Conservation (phyloP, 2,797 vertebrate genomes). For the Cynodonichthys magdalenae region DNA sequence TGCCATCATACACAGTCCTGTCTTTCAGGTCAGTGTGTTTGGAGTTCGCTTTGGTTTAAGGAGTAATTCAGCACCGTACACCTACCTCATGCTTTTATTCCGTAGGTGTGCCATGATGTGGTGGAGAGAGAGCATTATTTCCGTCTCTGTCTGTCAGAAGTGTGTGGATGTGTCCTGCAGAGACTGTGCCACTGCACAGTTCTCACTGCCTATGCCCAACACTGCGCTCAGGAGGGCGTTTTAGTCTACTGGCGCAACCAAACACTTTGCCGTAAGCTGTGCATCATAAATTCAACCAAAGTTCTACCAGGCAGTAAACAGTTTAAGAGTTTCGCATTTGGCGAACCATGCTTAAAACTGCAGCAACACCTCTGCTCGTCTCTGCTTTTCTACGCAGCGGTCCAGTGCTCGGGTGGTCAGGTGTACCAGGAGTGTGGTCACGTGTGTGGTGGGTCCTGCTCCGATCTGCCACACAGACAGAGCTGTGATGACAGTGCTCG, state of each 20-base stretch:
- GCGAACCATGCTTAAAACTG: background rate
- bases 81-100: background rate
- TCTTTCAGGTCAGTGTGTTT: slow-evolving; percentile 84
- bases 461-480: slow-evolving; percentile 69
- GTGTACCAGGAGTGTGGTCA: slow-evolving; percentile 85
- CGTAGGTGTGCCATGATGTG: slow-evolving; percentile 85
- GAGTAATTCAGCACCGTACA: no score
- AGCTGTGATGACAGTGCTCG: slow-evolving; percentile 61
- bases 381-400: slow-evolving; percentile 63
- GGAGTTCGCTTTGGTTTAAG: no score
- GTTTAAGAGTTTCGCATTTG: no score
- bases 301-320: no score
- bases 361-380: background rate
- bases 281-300: background rate
- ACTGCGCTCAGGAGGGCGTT: slow-evolving; percentile 85
- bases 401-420: slow-evolving; percentile 84
- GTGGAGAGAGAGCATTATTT: slow-evolving; percentile 86
- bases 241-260: slow-evolving; percentile 83
- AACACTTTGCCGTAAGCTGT: slow-evolving; percentile 86
- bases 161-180: slow-evolving; percentile 79
- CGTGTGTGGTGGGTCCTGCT: slow-evolving; percentile 80
- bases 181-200: slow-evolving; percentile 81
- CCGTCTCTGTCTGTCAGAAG: slow-evolving; percentile 82
- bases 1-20: slow-evolving; percentile 71
- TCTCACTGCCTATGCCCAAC: slow-evolving; percentile 83